These are phyloP conservation scores for Sycobia sp. DNA, from an alignment of 1,140 invertebrate genomes.

Conservation along the genomic window DNA sequence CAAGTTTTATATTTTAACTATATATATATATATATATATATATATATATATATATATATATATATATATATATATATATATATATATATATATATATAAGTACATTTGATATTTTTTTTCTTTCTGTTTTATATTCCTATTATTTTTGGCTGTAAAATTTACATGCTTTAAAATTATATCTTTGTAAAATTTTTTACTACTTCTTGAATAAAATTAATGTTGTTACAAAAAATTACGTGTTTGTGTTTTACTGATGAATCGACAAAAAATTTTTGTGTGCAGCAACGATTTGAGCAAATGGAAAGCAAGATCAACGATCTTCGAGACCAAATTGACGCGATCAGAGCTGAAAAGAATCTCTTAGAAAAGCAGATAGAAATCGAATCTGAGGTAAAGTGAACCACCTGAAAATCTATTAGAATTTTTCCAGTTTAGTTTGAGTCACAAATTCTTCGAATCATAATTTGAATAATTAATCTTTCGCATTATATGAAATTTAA, in stretches of 20 bases:
- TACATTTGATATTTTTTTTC: too few species aligned
- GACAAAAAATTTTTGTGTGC: slow-evolving; percentile 44
- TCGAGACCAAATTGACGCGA: slow-evolving; percentile 51
- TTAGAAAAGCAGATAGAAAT: slow-evolving; percentile 54
- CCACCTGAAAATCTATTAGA: too few species aligned
- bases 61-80: too few species aligned
- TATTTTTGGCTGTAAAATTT: slow-evolving; percentile 9
- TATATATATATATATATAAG: too few species aligned
- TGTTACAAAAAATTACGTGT: slow-evolving; percentile 26
- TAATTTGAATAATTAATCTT: too few species aligned
- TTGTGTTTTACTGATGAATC: slow-evolving; percentile 54
- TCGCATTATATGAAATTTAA: too few species aligned
- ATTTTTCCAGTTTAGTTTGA: too few species aligned
- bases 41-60: too few species aligned
- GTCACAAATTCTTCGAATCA: too few species aligned
- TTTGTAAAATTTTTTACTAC: slow-evolving; percentile 10
- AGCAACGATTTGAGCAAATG: slow-evolving; percentile 60
- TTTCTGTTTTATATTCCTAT: too few species aligned
- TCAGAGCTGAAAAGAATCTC: slow-evolving; percentile 54
- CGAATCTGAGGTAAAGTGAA: slow-evolving; percentile 54
- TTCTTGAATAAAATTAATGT: slow-evolving; percentile 45
- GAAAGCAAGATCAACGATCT: slow-evolving; percentile 58
- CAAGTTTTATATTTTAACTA: too few species aligned
- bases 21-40: too few species aligned
- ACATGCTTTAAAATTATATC: slow-evolving; percentile 30